Base-by-base conservation (phyloP, 2,113 vertebrate genomes). In the Poecilia latipinna region DNA sequence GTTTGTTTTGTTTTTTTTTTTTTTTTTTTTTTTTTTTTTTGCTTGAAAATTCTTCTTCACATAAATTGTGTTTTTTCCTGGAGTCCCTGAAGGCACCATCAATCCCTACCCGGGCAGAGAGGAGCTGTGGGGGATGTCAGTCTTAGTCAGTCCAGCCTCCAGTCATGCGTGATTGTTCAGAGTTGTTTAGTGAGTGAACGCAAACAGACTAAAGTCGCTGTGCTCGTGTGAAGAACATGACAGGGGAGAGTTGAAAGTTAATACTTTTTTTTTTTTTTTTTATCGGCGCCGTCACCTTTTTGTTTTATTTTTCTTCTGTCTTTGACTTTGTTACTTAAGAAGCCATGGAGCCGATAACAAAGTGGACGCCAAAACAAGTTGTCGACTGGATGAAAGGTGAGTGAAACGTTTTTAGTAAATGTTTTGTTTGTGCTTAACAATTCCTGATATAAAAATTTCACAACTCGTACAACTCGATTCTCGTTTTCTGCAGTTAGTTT, bases 301-400 rank as follows among this genome's bases (percentile, higher is more conserved):
- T 48, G 44, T 17, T 48, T 48, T 48, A 48, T 17, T 19, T 48
- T 19, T 48, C 37, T 65, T 67, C 66, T 5, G 11, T 51, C 11
- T 51, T 39, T 67, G 13, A n/a, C 42, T 12, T 17, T 37, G 17
- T 24, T 26, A 8, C 19, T 37, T 17, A 75, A 75, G 72, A 83
- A 87, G 74, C 61, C 62, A 95, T 95, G 95, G 95, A 95, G 75
- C 94, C 95, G 26, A 93, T 95, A 85, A 95, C 94, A 4, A 94
- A 93, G 90, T 95, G 95, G 95, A 92, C 93, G n/a, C 94, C 93
- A 2, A 94, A 86, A 68, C 94, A 95, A 92, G 95, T 95, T 65
- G 90, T 95, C 24, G 95, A 95, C 39, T 95, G 95, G 95, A 95
- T 95, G 95, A 93, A 84, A 91, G 95, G 95, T 94, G 77, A 77